Conservation (phyloP, 30 jellyfish, hydroid and myxozoan species). For the Aurelia sp. region DNA sequence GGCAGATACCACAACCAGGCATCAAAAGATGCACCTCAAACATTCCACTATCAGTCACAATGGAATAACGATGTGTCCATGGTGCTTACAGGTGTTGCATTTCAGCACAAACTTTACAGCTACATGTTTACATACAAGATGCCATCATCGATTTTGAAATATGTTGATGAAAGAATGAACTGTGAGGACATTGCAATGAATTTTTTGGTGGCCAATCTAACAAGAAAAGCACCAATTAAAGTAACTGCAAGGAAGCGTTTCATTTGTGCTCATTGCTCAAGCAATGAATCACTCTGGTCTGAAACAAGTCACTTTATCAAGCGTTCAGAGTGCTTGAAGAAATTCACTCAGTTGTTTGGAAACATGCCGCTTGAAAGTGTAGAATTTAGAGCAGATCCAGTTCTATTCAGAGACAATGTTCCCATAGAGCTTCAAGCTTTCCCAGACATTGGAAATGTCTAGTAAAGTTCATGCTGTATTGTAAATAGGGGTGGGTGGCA, state of each 20-base stretch:
- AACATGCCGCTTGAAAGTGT: constrained; percentile 88
- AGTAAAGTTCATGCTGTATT: not conserved
- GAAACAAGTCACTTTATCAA: constrained; percentile 87
- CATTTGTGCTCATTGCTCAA: constrained; percentile 79
- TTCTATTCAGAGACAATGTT: constrained; percentile 72
- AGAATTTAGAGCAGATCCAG: constrained; percentile 97
- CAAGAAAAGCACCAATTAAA: constrained; percentile 92
- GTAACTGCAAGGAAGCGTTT: constrained; percentile 96
- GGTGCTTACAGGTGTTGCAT: constrained; percentile 98
- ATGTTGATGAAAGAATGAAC: constrained; percentile 85
- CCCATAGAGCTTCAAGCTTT: constrained; percentile 75
- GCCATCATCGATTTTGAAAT: constrained; percentile 65
- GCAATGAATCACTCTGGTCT: constrained; percentile 96
- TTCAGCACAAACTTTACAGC: constrained; percentile 87
- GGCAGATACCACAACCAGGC: constrained; percentile 73
- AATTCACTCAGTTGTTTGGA: constrained; percentile 81
- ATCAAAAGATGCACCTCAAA: constrained; percentile 24
- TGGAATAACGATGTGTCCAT: constrained; percentile 93
- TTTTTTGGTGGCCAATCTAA: constrained; percentile 85
- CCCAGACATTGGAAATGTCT: constrained; percentile 85
- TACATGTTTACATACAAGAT: constrained; percentile 79
- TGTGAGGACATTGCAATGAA: constrained; percentile 98
- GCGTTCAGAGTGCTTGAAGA: constrained; percentile 87
- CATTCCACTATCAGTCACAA: constrained; percentile 82
- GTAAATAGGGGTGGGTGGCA: too few relatives aligned